Conservation (phyloP, 2,113 vertebrate species). For the Thunnus thynnus region DNA sequence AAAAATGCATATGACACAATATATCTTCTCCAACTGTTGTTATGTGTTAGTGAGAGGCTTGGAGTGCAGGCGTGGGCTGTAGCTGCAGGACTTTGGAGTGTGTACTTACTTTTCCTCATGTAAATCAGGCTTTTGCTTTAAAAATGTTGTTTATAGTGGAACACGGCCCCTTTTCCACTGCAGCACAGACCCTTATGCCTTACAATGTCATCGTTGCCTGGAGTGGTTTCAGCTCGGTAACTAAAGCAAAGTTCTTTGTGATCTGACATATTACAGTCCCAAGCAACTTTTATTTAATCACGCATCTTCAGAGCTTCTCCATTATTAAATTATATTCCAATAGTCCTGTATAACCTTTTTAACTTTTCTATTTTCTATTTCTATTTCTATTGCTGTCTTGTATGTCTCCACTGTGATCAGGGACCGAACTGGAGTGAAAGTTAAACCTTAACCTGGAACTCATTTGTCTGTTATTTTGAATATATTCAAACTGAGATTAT, state of each 20-base stretch:
- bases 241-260: slow-evolving; percentile 1
- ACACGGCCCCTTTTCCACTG: slow-evolving; percentile 41
- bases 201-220: slow-evolving; percentile 22
- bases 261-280: not conserved
- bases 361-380: slow-evolving; percentile 10
- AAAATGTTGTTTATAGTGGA: slow-evolving; percentile 64
- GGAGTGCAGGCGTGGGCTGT: slow-evolving; percentile 34
- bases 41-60: slow-evolving; percentile 5
- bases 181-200: slow-evolving; percentile 21
- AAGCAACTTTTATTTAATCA: not conserved
- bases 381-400: not conserved
- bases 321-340: not conserved
- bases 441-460: slow-evolving; percentile 46
- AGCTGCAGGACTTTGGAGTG: slow-evolving; percentile 28
- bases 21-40: slow-evolving; percentile 30
- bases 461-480: slow-evolving; percentile 79
- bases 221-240: slow-evolving; percentile 23
- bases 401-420: slow-evolving; percentile 11
- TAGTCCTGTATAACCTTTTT: not conserved
- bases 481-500: slow-evolving; percentile 75
- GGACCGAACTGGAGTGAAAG: slow-evolving; percentile 35
- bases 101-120: slow-evolving; percentile 50
- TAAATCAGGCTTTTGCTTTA: slow-evolving; percentile 51
- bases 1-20: slow-evolving; percentile 55
- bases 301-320: not conserved